phyloP scores from a whole-genome alignment of 1,140 invertebrate genomes.

The Bicyclus anynana region DNA sequence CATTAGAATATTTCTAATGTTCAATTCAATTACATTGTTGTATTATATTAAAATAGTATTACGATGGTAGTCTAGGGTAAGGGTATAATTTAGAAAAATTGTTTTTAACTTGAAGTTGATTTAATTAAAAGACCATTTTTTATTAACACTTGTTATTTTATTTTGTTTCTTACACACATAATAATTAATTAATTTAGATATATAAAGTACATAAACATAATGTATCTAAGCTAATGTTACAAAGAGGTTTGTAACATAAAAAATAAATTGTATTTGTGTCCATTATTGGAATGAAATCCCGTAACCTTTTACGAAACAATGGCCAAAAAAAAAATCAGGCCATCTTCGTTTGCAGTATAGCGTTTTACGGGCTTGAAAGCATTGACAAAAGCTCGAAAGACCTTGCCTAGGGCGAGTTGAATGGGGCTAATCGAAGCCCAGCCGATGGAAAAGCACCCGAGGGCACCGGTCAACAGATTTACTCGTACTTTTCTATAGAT shows the following conservation, averaged over 20 bases:
- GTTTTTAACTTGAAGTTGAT: constrained; percentile 47
- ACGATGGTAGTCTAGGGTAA: constrained; percentile 22
- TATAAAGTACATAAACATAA: no score
- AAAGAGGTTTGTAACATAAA: no score
- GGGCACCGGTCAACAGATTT: background rate
- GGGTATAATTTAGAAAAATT: constrained; percentile 33
- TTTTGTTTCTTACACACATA: background rate
- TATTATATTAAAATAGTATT: constrained; percentile 30
- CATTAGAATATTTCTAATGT: constrained; percentile 34
- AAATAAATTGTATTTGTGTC: no score
- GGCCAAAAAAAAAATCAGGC: background rate
- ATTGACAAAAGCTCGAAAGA: background rate
- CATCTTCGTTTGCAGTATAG: background rate
- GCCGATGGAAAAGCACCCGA: background rate
- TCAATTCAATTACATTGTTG: constrained; percentile 34
- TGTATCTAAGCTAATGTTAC: no score
- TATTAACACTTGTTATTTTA: constrained; percentile 4
- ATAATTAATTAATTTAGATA: no score
- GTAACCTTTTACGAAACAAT: background rate
- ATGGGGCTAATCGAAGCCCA: background rate
- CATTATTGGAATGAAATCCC: no score
- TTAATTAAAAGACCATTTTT: constrained; percentile 51
- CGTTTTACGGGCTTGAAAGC: background rate
- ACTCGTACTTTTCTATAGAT: background rate
- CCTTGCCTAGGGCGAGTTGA: background rate